A percentile compares a stretch with the other conserved stretches of the same genome.
Conservation (phyloP, 1,140 invertebrate genomes). For the Camponotus pennsylvanicus region DNA sequence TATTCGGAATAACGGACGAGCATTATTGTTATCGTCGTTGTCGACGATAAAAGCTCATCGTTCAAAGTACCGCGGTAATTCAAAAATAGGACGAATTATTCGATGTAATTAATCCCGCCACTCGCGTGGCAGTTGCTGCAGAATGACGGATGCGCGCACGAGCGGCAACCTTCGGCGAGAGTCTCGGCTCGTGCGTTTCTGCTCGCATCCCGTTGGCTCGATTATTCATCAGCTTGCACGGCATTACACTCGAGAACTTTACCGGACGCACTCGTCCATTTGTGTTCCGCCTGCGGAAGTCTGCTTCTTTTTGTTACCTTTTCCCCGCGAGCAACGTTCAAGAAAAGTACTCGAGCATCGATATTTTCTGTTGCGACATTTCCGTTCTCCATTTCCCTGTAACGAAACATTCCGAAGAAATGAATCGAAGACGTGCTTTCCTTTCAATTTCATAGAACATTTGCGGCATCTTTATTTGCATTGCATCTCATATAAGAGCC, state of each 20-base stretch:
- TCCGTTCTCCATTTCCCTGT: not conserved
- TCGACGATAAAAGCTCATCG: not conserved
- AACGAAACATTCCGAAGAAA: not conserved
- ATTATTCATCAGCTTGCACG: slow-evolving; percentile 43
- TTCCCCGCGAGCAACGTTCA: not conserved
- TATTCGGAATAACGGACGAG: not conserved
- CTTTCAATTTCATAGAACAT: not conserved
- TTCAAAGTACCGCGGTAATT: not conserved
- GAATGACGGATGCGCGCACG: slow-evolving; percentile 22
- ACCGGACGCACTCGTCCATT: not conserved
- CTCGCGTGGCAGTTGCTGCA: slow-evolving; percentile 7
- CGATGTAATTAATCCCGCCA: slow-evolving; percentile 44
- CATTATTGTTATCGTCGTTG: not conserved
- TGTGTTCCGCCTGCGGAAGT: slow-evolving; percentile 17
- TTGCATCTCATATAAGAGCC: not conserved
- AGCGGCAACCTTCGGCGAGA: slow-evolving; percentile 25
- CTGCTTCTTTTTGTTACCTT: not conserved
- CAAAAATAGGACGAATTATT: slow-evolving; percentile 40
- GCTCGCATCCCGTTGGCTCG: slow-evolving; percentile 40
- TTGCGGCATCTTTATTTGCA: not conserved
- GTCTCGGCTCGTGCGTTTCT: not conserved
- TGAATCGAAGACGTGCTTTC: not conserved
- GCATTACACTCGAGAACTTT: not conserved
- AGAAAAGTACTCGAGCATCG: not conserved
- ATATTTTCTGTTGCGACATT: not conserved